Conservation (phyloP, 2,797 vertebrate genomes). For the Octomys mimax region DNA sequence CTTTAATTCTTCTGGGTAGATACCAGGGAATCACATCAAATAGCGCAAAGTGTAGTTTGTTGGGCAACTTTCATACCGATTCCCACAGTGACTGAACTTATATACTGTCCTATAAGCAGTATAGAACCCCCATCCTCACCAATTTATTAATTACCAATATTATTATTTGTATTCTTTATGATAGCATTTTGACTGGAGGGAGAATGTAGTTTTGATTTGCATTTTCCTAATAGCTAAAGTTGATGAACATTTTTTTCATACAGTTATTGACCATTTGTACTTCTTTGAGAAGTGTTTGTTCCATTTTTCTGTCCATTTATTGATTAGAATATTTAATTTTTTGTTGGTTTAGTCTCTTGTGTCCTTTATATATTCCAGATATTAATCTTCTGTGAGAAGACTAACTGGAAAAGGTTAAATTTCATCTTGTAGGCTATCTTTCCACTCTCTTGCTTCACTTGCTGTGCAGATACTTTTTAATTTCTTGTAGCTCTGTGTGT, state of each 20-base stretch:
- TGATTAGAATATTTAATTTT: neutral
- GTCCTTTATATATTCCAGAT: neutral
- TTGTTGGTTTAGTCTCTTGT: neutral
- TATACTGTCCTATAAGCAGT: neutral
- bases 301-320: neutral
- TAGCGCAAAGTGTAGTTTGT: neutral
- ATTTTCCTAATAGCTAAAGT: neutral
- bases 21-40: neutral
- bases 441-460: neutral
- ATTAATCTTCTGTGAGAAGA: neutral
- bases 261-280: neutral
- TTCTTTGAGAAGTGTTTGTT: neutral
- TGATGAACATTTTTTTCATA: neutral
- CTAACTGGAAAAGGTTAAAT: neutral
- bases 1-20: neutral
- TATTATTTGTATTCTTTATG: neutral
- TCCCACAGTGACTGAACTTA: neutral
- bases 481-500: neutral
- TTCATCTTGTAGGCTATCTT: neutral
- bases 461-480: neutral
- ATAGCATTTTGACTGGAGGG: neutral
- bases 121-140: neutral
- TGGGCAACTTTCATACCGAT: neutral
- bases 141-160: neutral
- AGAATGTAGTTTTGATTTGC: neutral